These are phyloP conservation scores for Scytalopus superciliaris DNA, from an alignment of 2,113 vertebrate species.

Conservation along the genomic window DNA sequence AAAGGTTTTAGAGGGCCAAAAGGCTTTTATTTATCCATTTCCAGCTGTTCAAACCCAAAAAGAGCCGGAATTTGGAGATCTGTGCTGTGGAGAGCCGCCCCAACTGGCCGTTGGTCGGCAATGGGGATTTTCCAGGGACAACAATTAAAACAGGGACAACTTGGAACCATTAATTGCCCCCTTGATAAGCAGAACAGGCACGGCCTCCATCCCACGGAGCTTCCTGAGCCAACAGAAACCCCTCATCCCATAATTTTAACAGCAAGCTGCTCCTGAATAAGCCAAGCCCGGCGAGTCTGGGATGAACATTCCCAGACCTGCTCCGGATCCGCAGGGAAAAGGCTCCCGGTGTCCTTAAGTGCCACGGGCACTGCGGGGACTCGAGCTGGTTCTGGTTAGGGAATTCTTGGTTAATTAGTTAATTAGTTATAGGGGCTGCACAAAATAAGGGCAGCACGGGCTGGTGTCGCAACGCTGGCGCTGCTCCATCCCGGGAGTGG, in stretches of 20 bases:
- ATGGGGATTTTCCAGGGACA: not conserved
- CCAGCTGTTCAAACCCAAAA: not conserved
- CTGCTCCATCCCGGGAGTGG: not conserved
- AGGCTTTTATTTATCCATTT: not conserved
- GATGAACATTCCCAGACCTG: not conserved
- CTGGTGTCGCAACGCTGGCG: fast-evolving
- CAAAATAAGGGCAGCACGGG: not conserved
- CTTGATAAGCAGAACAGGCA: not conserved
- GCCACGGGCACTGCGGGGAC: not conserved
- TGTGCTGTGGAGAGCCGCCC: not conserved
- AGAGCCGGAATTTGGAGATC: not conserved
- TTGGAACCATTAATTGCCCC: constrained; percentile 19
- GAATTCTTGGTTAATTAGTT: not conserved
- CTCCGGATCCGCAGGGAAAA: not conserved
- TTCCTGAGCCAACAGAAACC: not conserved
- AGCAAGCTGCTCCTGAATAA: fast-evolving
- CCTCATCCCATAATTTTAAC: not conserved
- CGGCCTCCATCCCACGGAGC: not conserved
- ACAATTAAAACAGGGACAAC: not conserved
- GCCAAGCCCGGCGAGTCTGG: not conserved
- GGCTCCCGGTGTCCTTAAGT: not conserved
- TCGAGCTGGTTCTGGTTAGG: not conserved
- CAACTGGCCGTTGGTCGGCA: constrained; percentile 14
- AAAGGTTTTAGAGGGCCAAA: not conserved
- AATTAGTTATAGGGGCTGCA: not conserved